Evolutionary conservation across 2,888 invertebrate species (phyloP), one percentile per base, ranked within the genome.

Genomic region (Zhengitettix transpicula): DNA sequence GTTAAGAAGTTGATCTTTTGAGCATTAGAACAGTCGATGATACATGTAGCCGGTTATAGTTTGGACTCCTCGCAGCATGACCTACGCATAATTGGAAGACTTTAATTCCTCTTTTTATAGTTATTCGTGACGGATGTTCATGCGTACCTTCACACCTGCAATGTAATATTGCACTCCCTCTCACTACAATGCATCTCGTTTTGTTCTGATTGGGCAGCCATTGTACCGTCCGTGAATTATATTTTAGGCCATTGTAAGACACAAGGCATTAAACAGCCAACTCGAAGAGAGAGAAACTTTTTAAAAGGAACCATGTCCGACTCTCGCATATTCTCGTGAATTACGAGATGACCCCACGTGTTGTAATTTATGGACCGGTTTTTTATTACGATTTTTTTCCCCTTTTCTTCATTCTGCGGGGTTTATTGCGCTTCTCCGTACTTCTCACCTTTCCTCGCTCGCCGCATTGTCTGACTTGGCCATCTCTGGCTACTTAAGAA

Each of bases 311-410:
- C 47, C 47, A 47, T 47, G 47, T 47, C 47, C 47, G 47, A 47
- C 47, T 61, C 61, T 61, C 61, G 58, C 58, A 58, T 58, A 58
- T 58, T 56, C 61, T 42, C 56, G 52, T 61, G 61, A 58, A 61
- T 58, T 61, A 61, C 61, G 61, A 58, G 61, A 61, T 51, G 61
- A 55, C 56, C 53, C 56, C 58, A 56, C 61, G 58, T 58, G 58
- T 56, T 58, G 56, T 61, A 61, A 61, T 61, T 61, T 61, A 61
- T 58, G 61, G 58, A 62, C 58, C 42, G 52, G 62, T 60, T 60
- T 57, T 58, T 59, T 56, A 55, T 40, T 16, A 42, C 42, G 11
- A 44, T 44, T 55, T n/a, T 55, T 55, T 55, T 41, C 28, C 28
- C 28, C 16, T 56, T 42, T 44, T 15, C 42, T 42, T 14, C 40